These are phyloP conservation scores for Okapia johnstoni DNA, from an alignment of 2,113 vertebrate genomes.

Conservation along the genomic window DNA sequence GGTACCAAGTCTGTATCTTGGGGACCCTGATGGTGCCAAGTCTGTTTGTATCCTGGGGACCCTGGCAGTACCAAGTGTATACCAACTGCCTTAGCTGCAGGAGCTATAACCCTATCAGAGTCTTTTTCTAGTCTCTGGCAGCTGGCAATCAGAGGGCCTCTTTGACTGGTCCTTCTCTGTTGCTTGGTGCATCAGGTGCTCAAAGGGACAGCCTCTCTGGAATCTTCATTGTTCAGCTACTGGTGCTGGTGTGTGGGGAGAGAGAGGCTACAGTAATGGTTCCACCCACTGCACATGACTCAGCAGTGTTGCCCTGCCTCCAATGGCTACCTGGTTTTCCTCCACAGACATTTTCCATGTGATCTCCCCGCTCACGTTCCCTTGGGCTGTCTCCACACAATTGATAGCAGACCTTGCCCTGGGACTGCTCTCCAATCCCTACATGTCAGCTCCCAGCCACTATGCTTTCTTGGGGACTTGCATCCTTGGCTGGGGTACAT, in stretches of 20 bases:
- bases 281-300: background rate
- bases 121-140: background rate
- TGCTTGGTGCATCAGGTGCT: background rate
- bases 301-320: background rate
- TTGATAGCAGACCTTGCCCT: background rate
- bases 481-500: background rate
- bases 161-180: background rate
- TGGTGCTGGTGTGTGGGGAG: background rate
- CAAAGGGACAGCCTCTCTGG: background rate
- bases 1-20: background rate
- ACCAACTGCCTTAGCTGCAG: background rate
- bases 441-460: background rate
- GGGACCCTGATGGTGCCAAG: background rate
- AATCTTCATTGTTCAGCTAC: background rate
- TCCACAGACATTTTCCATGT: background rate
- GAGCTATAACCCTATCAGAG: background rate
- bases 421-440: background rate
- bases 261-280: background rate
- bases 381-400: background rate
- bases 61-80: background rate
- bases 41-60: background rate
- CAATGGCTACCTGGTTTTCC: background rate
- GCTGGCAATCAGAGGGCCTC: background rate
- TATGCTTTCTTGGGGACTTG: background rate
- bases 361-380: rapidly evolving